Conservation (phyloP, 2,797 vertebrate species). For the Poeciliopsis presidionis region DNA sequence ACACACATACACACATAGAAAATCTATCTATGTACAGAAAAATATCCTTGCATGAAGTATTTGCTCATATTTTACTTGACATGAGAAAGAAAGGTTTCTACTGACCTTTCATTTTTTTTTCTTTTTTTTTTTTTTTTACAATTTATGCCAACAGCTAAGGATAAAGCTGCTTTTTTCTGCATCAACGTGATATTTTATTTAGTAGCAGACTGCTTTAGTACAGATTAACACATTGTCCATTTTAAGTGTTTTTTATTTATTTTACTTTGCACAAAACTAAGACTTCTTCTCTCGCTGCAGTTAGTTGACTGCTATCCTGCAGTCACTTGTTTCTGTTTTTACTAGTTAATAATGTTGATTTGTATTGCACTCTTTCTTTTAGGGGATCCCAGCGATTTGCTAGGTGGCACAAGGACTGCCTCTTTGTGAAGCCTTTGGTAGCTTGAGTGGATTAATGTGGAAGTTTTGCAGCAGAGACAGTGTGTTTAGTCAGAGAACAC, state of each 20-base stretch:
- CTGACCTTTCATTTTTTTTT: slow-evolving; percentile 25
- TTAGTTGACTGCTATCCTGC: slow-evolving; percentile 27
- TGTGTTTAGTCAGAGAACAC: slow-evolving; percentile 17
- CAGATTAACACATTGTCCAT: slow-evolving; percentile 52
- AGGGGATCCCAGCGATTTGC: slow-evolving; percentile 13
- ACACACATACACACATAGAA: neutral
- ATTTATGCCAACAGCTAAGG: slow-evolving; percentile 14
- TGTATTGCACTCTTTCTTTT: slow-evolving; percentile 1
- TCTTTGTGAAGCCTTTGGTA: slow-evolving; percentile 7
- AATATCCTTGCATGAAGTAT: slow-evolving; percentile 4
- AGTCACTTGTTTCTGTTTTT: slow-evolving; percentile 29
- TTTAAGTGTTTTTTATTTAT: slow-evolving; percentile 56
- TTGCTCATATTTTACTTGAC: slow-evolving; percentile 12
- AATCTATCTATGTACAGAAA: neutral
- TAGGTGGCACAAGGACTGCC: slow-evolving; percentile 6
- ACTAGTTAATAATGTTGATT: slow-evolving; percentile 17
- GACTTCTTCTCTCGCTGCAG: slow-evolving; percentile 18
- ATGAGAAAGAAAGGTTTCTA: slow-evolving; percentile 12
- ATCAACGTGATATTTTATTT: slow-evolving; percentile 35
- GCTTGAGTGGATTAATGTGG: slow-evolving; percentile 24
- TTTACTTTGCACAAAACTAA: slow-evolving; percentile 57
- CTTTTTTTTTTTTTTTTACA: neutral
- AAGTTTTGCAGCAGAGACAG: slow-evolving; percentile 5
- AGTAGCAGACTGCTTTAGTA: slow-evolving; percentile 31
- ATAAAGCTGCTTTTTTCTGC: slow-evolving; percentile 33